Base-by-base conservation (phyloP, 2,888 invertebrate genomes). In the Stegophylla sp. region DNA sequence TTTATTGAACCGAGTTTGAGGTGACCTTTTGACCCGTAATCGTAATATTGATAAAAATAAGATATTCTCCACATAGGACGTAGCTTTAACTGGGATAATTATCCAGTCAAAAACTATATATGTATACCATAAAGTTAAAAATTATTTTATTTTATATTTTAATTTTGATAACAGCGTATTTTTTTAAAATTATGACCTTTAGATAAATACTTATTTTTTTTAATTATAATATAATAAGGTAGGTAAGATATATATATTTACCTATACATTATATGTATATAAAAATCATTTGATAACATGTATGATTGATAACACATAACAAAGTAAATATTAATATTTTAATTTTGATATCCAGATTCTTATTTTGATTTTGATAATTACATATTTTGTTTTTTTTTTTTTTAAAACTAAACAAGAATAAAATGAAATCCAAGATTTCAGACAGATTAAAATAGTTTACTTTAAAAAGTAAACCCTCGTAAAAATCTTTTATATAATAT, bases 11-110 rank as follows among this genome's bases (percentile, higher is more conserved):
- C 41, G 75, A 41, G 41, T 51, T 64, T n/a, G 64, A 20, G 1
- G 26, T 20, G 48, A 64, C 53, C 53, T 75, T 43, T 75, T 17
- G 53, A 75, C 75, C 75, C 34, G 23, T 41, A 17, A 34, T 34
- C 34, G 34, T 34, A 9, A 23, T 51, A 23, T 75, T n/a, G 75
- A 75, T 75, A 64, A 64, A 64, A 48, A 45, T n/a, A 45, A 10
- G 26, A 63, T 0, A 53, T 41, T 15, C 51, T 63, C 51, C 51
- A 23, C 48, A n/a, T 23, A 48, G 28, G 45, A 61, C 20, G 48
- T 61, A 34, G 34, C n/a, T 43, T 43, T 23, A 26, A 63, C 75
- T 53, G 41, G 41, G 64, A 56, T 41, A 51, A 45, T 48, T 45
- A 53, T 75, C 64, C 64, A 75, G 75, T 53, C 9, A 51, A 23